These are phyloP conservation scores for Sylvicapra grimmia DNA, from an alignment of 2,113 vertebrate species.

Conservation along the genomic window DNA sequence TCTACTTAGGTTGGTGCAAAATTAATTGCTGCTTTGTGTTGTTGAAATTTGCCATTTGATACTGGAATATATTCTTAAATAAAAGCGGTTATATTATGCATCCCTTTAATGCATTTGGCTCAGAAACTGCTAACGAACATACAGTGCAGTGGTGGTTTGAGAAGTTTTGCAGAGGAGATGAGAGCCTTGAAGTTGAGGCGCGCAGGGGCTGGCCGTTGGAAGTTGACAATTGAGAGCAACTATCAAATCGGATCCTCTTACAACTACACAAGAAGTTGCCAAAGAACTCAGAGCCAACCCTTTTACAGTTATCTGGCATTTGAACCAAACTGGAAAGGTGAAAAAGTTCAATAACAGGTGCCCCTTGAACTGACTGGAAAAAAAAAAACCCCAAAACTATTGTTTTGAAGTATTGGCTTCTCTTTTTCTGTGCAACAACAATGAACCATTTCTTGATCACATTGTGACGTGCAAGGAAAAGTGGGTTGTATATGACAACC, in stretches of 20 bases:
- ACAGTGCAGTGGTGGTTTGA: background rate
- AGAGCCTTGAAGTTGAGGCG: background rate
- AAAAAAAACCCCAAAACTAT: background rate
- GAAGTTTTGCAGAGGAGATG: background rate
- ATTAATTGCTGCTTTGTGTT: background rate
- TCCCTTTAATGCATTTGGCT: background rate
- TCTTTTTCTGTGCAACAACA: background rate
- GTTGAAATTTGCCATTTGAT: background rate
- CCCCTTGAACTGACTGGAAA: background rate
- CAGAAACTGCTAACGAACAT: background rate
- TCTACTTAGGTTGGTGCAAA: background rate
- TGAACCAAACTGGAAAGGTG: background rate
- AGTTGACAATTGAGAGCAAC: background rate
- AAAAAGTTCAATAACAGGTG: background rate
- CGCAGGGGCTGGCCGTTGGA: fast-evolving
- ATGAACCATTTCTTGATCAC: background rate
- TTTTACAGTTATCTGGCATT: background rate
- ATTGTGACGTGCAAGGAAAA: background rate
- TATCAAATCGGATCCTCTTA: background rate
- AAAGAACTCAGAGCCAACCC: background rate
- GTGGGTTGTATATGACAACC: background rate
- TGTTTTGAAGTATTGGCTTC: background rate
- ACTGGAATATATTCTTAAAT: background rate
- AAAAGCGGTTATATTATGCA: background rate
- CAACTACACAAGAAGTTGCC: background rate